Evolutionary conservation across 2,888 invertebrate species (phyloP), one percentile per base, ranked within the genome.

Genomic region (Drosophila neutralis): DNA sequence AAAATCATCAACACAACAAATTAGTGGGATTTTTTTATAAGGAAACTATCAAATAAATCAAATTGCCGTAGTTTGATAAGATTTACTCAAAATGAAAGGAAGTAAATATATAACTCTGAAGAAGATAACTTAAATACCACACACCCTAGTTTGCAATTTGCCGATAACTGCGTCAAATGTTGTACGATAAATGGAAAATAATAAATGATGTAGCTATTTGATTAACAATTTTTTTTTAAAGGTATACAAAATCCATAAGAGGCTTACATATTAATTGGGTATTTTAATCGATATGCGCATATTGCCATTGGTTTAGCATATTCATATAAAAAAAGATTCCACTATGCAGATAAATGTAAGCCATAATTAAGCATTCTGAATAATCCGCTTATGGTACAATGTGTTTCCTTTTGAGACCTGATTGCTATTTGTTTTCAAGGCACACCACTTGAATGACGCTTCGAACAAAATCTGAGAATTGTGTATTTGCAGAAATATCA

Each of bases 251-350:
- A 24, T 33, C 33, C n/a, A 58, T 58, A 58, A 59, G 13, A 27
- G 11, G 59, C 35, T 48, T 35, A 6, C 18, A 35, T 35, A 53
- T 21, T 21, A 33, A 58, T 33, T 10, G 18, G n/a, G 4, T 11
- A 58, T 58, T 8, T 21, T 45, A 11, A 45, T 58, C 13, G 4
- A 27, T 35, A 48, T 48, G 56, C 56, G 56, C 29, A 40, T 56
- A 56, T 29, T 38, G 31, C 21, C 7, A 13, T 33, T 58, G 31
- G 33, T 33, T 45, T 7, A 58, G 33, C 24, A 45, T 45, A 33
- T 58, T 59, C 24, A 24, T 45, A 45, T 4, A 45, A 45, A 45
- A 21, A 24, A n/a, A 35, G 40, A 57, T 57, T 6, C 5, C 15
- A 57, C 40, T 29, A 15, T 27, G 33, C 33, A 45, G 24, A 35